phyloP scores from a whole-genome alignment of 1,140 invertebrate species.

The Chlorops oryzae region DNA sequence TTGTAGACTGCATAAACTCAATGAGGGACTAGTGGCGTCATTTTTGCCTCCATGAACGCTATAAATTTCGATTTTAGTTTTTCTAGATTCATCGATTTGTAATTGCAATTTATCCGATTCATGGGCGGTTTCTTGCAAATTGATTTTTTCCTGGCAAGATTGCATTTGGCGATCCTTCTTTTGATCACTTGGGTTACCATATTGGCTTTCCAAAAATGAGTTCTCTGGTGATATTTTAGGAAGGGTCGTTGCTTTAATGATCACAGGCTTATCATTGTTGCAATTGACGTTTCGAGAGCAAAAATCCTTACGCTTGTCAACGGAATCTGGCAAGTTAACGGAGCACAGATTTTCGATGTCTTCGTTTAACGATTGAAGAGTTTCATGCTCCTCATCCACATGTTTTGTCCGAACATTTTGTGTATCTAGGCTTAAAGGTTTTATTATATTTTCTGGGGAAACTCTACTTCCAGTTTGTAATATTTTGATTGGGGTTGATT shows the following conservation, averaged over 20 bases:
- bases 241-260: constrained; percentile 39
- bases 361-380: constrained; percentile 41
- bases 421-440: too few relatives aligned
- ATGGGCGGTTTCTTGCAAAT: too few relatives aligned
- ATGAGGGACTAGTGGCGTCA: constrained; percentile 41
- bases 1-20: constrained; percentile 44
- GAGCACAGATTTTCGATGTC: constrained; percentile 41
- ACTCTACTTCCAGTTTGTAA: constrained; percentile 35
- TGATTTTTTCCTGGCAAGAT: too few relatives aligned
- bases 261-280: constrained; percentile 35
- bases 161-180: constrained; percentile 34
- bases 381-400: constrained; percentile 41
- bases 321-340: constrained; percentile 38
- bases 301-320: constrained; percentile 29
- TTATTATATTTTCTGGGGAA: too few relatives aligned
- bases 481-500: constrained; percentile 47
- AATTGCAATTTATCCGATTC: not conserved
- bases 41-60: constrained; percentile 32
- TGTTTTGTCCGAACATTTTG: too few relatives aligned
- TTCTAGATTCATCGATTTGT: not conserved
- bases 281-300: constrained; percentile 27
- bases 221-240: constrained; percentile 47
- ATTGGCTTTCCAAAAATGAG: constrained; percentile 42
- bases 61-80: not conserved
- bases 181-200: constrained; percentile 33